Conservation (phyloP, 2,888 invertebrate genomes). For the Adelphocoris suturalis region DNA sequence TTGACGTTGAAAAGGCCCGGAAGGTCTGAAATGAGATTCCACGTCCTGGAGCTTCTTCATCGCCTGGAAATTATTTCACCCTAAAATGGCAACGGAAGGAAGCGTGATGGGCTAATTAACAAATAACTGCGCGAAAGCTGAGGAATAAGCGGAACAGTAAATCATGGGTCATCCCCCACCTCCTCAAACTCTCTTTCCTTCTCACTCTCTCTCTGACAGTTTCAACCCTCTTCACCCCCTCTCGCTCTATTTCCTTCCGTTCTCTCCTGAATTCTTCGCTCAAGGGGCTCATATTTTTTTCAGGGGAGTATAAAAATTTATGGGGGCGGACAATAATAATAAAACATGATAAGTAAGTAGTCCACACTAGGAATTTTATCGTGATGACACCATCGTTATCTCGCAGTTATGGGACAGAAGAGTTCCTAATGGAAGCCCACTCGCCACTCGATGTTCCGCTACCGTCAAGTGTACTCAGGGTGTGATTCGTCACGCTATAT, state of each 20-base stretch:
- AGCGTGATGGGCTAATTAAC: constrained; percentile 28
- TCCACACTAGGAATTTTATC: constrained; percentile 19
- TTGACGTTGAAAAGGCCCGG: not conserved
- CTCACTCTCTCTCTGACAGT: no score
- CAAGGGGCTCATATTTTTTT: constrained; percentile 13
- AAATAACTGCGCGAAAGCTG: constrained; percentile 27
- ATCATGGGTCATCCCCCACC: constrained; percentile 12
- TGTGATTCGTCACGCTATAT: no score
- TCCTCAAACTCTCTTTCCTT: not conserved
- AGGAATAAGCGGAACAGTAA: constrained; percentile 21
- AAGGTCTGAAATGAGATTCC: not conserved
- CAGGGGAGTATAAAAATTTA: constrained; percentile 13
- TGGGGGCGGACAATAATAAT: constrained; percentile 23
- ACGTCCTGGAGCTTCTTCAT: constrained; percentile 4
- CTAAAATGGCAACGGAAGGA: constrained; percentile 3
- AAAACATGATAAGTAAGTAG: constrained; percentile 5
- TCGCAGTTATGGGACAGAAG: not conserved
- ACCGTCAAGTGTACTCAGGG: no score
- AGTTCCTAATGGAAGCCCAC: not conserved
- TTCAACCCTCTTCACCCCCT: not conserved
- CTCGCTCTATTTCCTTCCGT: not conserved
- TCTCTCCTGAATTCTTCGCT: not conserved
- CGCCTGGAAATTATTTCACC: constrained; percentile 9
- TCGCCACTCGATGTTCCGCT: not conserved
- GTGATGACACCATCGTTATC: not conserved